Percentiles rank a stretch among this genome's conserved stretches.
These are phyloP conservation scores for Drosophila serrata DNA, from an alignment of 1,140 invertebrate species.

Conservation along the genomic window DNA sequence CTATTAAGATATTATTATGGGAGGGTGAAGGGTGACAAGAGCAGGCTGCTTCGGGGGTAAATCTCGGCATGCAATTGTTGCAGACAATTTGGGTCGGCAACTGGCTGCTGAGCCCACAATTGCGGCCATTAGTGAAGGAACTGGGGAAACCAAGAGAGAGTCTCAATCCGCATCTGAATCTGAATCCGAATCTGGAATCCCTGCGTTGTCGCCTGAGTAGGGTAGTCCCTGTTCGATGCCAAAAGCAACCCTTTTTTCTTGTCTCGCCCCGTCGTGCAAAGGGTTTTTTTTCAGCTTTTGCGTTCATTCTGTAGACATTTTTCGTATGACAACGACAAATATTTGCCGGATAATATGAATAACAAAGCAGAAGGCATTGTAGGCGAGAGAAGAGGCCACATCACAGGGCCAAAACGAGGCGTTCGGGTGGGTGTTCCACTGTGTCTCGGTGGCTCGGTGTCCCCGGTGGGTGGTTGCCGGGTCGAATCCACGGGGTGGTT, in stretches of 20 bases:
- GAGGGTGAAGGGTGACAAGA: conserved; percentile 12
- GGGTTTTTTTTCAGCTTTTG: conserved; percentile 16
- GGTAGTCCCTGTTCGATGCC: conserved; percentile 32
- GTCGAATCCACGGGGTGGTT: conserved; percentile 44
- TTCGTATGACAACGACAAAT: conserved; percentile 82
- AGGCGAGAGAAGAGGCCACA: conserved; percentile 45
- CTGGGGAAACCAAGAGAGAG: not conserved
- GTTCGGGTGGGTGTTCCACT: conserved; percentile 16
- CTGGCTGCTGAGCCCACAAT: conserved; percentile 60
- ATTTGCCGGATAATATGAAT: conserved; percentile 84
- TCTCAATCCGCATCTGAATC: conserved; percentile 3
- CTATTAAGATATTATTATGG: conserved; percentile 80
- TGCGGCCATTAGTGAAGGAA: conserved; percentile 71
- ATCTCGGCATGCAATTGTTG: conserved; percentile 77
- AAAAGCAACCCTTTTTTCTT: conserved; percentile 71
- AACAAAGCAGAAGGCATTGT: conserved; percentile 65
- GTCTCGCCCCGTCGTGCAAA: conserved; percentile 18
- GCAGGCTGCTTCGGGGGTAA: conserved; percentile 25
- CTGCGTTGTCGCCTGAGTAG: conserved; percentile 28
- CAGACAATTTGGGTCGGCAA: conserved; percentile 74
- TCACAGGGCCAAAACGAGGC: conserved; percentile 25
- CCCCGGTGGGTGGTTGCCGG: conserved; percentile 36
- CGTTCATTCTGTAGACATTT: conserved; percentile 70
- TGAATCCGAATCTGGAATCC: not conserved
- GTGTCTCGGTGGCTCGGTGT: not conserved